These are phyloP conservation scores for Campylorhamphus procurvoides DNA, from an alignment of 2,113 vertebrate species.

Conservation along the genomic window DNA sequence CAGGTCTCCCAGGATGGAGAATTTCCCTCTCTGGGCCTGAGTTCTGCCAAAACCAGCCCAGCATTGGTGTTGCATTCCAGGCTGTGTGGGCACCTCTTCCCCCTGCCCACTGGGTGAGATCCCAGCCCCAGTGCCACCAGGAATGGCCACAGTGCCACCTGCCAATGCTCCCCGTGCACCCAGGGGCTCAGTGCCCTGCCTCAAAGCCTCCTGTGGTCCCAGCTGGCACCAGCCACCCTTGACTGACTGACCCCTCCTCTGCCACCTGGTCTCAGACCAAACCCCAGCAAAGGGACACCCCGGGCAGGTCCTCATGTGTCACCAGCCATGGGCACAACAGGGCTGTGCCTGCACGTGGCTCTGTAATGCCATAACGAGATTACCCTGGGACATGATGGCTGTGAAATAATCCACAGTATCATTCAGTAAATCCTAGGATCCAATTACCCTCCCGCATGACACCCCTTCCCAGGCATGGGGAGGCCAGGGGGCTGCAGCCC, in stretches of 20 bases:
- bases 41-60: not conserved
- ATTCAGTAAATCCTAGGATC: slow-evolving; percentile 40
- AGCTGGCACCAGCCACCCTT: too few relatives aligned
- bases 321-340: not conserved
- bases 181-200: rapidly evolving
- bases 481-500: not conserved
- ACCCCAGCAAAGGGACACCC: not conserved
- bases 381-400: not conserved
- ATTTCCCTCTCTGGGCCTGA: not conserved
- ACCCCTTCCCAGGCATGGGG: not conserved
- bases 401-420: slow-evolving; percentile 51
- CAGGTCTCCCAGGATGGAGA: not conserved
- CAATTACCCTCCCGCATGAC: slow-evolving; percentile 33
- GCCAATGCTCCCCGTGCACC: not conserved
- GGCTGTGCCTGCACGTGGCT: not conserved
- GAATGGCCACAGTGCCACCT: rapidly evolving
- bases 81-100: rapidly evolving
- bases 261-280: not conserved
- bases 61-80: rapidly evolving
- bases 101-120: not conserved
- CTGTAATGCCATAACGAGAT: slow-evolving; percentile 35
- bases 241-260: not conserved
- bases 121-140: not conserved
- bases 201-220: not conserved
- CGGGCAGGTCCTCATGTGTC: not conserved